Base-by-base conservation (phyloP, 92 coral and sea anemone genomes). In the Epizoanthus ramosus region DNA sequence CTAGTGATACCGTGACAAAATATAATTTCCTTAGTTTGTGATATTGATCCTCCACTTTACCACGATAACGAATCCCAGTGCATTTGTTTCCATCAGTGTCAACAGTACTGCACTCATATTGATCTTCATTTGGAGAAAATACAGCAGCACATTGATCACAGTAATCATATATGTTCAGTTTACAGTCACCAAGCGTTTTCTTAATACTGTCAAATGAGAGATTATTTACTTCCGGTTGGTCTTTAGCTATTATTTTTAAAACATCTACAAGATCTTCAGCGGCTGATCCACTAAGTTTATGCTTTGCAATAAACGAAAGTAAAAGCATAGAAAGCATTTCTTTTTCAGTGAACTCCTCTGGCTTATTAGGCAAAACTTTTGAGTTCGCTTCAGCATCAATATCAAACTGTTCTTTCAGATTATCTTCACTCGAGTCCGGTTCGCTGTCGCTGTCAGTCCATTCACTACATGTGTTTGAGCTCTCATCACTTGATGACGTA, bases 1-100 rank as follows among this genome's bases (percentile, higher is more conserved):
- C 88, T 3, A 85, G 16, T 5, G 88, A 74, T 33, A 85, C 74
- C 8, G 88, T 85, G 45, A 85, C 80, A 77, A 84, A 85, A 9
- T 85, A 85, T 3, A 73, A 8, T 35, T 68, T 85, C 41, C 69
- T 85, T 69, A 66, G 71, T 19, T 79, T 75, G 18, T 85, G 67
- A 79, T 39, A 43, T 25, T 77, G 88, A 39, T 68, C 67, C 6
- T 15, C 28, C 37, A 41, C 33, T 52, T 33, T 56, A 6, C 88
- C 88, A 60, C 69, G 76, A 79, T 66, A 85, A 17, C 63, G 79
- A n/a, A 85, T 58, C 22, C 84, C 81, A 13, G 82, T 31, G 22
- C 88, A 72, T 83, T 83, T 77, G 4, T 85, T 43, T 75, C 75
- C 88, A 17, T 18, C 63, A 31, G 24, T 8, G 22, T 68, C 84